Percentiles rank a stretch among this genome's conserved stretches.
phyloP scores from a whole-genome alignment of 2,797 vertebrate species.

The Leptodactylus fallax region DNA sequence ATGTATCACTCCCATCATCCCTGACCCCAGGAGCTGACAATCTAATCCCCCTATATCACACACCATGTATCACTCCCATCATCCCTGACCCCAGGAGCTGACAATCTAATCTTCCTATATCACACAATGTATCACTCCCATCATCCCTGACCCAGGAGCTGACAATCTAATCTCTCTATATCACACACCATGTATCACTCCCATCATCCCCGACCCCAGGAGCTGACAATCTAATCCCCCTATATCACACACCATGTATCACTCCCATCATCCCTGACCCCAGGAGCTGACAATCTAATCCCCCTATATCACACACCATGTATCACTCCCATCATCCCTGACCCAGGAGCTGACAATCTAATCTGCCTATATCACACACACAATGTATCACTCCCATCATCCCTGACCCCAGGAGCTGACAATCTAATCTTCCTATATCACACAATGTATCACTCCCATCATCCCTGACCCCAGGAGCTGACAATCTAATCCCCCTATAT shows the following conservation, averaged over 20 bases:
- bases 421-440: neutral
- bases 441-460: neutral
- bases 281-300: neutral
- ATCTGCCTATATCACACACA: neutral
- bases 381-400: neutral
- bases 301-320: neutral
- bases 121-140: neutral
- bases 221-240: neutral
- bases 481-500: no score
- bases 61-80: neutral
- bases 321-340: neutral
- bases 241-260: neutral
- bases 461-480: neutral
- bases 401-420: neutral
- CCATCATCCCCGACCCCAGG: neutral
- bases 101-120: neutral
- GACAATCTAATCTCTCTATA: neutral
- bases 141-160: neutral
- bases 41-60: neutral
- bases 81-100: neutral
- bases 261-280: neutral
- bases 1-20: neutral
- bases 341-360: neutral
- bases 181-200: neutral
- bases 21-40: neutral